These are phyloP conservation scores for Digitonthophagus gazella DNA, from an alignment of 2,888 invertebrate species.

Conservation along the genomic window DNA sequence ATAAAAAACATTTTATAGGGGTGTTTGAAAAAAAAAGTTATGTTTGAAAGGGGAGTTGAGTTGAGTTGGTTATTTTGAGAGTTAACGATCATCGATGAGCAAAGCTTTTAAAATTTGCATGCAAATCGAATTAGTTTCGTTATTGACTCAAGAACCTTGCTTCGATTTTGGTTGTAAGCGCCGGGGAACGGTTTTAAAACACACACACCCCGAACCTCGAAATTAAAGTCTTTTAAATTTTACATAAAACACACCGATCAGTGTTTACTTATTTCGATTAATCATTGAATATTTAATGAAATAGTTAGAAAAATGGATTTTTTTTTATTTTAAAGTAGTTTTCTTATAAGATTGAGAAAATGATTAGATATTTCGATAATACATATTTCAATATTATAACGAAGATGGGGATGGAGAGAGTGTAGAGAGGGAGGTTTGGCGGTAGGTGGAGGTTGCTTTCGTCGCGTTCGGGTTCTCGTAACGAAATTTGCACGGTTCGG, in stretches of 20 bases:
- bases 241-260: neutral
- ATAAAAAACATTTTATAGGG: no score
- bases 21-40: no score
- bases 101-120: conserved; percentile 44
- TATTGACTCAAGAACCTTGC: conserved; percentile 42
- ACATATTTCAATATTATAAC: neutral
- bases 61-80: neutral
- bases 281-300: no score
- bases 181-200: conserved; percentile 27
- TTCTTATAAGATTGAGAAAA: no score
- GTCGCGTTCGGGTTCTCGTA: conserved; percentile 22
- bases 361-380: neutral
- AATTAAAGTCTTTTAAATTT: conserved; percentile 14
- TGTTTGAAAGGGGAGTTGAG: neutral
- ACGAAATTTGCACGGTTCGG: conserved; percentile 39
- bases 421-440: neutral
- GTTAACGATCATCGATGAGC: conserved; percentile 20
- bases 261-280: no score
- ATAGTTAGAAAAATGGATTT: no score
- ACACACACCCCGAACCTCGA: conserved; percentile 33
- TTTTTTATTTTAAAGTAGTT: no score
- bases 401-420: neutral
- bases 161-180: neutral
- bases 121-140: conserved; percentile 49
- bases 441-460: neutral